Evolutionary conservation across 1,140 invertebrate species (phyloP).

Genomic region (Charaxes varanes): DNA sequence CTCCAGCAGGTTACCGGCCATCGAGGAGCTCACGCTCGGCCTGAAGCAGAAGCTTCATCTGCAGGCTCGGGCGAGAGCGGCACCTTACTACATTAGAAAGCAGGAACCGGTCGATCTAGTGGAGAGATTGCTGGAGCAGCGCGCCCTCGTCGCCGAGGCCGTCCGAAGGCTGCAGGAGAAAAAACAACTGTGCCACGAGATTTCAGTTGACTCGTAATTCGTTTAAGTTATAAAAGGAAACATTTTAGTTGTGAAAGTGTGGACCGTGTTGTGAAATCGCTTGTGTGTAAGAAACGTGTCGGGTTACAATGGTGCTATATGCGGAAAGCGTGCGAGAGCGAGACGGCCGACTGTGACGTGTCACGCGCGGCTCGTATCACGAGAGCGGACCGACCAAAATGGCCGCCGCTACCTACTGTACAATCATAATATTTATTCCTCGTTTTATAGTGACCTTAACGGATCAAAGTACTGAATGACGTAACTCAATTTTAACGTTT

Average conservation of each 20-base stretch:
- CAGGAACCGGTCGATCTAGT: conserved; percentile 70
- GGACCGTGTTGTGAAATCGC: conserved; percentile 72
- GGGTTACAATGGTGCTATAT: conserved; percentile 74
- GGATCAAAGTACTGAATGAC: conserved; percentile 73
- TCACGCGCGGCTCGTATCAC: conserved; percentile 67
- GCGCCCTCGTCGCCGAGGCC: conserved; percentile 68
- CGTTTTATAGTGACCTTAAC: conserved; percentile 71
- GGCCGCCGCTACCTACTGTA: conserved; percentile 68
- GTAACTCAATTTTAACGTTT: conserved; percentile 57
- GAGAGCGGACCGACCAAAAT: conserved; percentile 71
- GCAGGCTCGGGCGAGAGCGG: conserved; percentile 65
- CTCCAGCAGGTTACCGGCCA: conserved; percentile 55
- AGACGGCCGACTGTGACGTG: conserved; percentile 68
- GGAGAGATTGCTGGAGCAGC: conserved; percentile 63
- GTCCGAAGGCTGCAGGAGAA: conserved; percentile 67
- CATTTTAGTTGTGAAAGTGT: conserved; percentile 73
- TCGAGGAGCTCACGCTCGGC: conserved; percentile 64
- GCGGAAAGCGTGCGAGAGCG: conserved; percentile 65
- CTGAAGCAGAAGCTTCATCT: conserved; percentile 70
- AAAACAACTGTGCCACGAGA: conserved; percentile 66
- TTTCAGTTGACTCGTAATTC: conserved; percentile 70
- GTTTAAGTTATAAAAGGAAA: conserved; percentile 55
- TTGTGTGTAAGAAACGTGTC: conserved; percentile 73
- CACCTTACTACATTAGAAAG: conserved; percentile 70
- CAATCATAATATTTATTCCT: conserved; percentile 74